A percentile compares a stretch with the other conserved stretches of the same genome.
These are phyloP conservation scores for Fringilla coelebs DNA, from an alignment of 2,797 vertebrate genomes.

Conservation along the genomic window DNA sequence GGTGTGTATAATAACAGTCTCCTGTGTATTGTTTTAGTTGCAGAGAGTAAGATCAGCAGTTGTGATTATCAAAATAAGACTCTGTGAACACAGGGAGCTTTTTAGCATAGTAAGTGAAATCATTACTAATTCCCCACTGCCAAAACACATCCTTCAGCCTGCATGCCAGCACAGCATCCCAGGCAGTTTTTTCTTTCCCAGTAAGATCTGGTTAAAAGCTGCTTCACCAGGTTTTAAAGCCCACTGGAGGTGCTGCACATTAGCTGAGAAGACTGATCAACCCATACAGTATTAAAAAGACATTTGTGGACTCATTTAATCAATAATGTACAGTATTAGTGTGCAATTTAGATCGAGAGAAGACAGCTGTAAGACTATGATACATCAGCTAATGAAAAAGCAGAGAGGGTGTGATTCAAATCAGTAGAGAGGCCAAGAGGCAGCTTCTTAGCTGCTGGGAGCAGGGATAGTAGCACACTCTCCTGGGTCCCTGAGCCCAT, in stretches of 20 bases:
- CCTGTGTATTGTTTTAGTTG: neutral
- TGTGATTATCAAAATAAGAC: neutral
- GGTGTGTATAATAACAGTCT: neutral
- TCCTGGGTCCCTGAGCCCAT: neutral
- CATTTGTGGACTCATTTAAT: conserved; percentile 68
- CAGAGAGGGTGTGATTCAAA: neutral
- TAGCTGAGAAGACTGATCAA: conserved; percentile 62
- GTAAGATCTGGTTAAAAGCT: conserved; percentile 14
- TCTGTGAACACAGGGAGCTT: neutral
- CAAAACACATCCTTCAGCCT: neutral
- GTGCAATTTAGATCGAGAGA: conserved; percentile 22
- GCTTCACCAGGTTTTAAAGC: conserved; percentile 41
- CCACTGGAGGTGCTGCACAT: conserved; percentile 36
- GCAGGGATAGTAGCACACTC: neutral
- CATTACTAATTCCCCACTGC: neutral
- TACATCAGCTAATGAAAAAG: conserved; percentile 47
- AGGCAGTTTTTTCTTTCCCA: neutral
- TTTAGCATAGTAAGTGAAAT: conserved; percentile 12
- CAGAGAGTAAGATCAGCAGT: neutral
- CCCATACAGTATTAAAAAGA: conserved; percentile 59
- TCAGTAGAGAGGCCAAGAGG: neutral
- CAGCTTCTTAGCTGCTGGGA: neutral
- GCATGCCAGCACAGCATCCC: fast-evolving
- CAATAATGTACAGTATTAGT: conserved; percentile 61
- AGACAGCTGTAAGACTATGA: conserved; percentile 47